Percentiles rank a stretch among this genome's conserved stretches.
phyloP scores from a whole-genome alignment of 2,797 vertebrate genomes.

The Rhynchonycteris naso region DNA sequence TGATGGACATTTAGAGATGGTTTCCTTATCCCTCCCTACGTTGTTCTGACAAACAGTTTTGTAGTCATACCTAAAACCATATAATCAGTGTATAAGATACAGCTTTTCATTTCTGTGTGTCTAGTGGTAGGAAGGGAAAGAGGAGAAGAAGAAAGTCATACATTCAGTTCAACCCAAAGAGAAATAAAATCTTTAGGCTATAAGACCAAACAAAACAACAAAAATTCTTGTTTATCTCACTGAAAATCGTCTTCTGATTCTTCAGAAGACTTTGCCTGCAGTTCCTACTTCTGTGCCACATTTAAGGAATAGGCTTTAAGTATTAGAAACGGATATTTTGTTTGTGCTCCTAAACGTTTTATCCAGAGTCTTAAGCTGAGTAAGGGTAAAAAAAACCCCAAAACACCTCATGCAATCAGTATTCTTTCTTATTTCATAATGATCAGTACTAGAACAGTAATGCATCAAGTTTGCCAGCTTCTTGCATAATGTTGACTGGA shows the following conservation, averaged over 20 bases:
- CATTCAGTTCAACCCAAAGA: not conserved
- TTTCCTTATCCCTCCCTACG: not conserved
- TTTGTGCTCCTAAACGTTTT: conserved; percentile 12
- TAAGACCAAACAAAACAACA: conserved; percentile 13
- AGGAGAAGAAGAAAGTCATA: not conserved
- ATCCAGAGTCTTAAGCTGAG: not conserved
- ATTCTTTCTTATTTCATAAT: conserved; percentile 14
- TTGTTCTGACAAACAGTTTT: not conserved
- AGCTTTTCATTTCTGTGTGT: not conserved
- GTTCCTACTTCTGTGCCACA: not conserved
- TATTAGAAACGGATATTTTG: not conserved
- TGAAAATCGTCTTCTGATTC: not conserved
- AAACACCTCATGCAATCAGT: not conserved
- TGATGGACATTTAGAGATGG: not conserved
- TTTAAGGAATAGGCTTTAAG: not conserved
- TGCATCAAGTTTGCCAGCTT: not conserved
- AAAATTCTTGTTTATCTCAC: not conserved
- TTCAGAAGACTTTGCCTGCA: not conserved
- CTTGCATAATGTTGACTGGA: not conserved
- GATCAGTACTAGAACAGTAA: not conserved
- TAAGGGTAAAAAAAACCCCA: not conserved
- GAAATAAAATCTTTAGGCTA: not conserved
- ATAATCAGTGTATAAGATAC: not conserved
- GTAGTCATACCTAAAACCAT: not conserved
- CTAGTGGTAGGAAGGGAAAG: not conserved